A percentile compares a stretch with the other conserved stretches of the same genome.
These are phyloP conservation scores for Ichneumoninae sp. DNA, from an alignment of 2,888 invertebrate genomes.

Conservation along the genomic window DNA sequence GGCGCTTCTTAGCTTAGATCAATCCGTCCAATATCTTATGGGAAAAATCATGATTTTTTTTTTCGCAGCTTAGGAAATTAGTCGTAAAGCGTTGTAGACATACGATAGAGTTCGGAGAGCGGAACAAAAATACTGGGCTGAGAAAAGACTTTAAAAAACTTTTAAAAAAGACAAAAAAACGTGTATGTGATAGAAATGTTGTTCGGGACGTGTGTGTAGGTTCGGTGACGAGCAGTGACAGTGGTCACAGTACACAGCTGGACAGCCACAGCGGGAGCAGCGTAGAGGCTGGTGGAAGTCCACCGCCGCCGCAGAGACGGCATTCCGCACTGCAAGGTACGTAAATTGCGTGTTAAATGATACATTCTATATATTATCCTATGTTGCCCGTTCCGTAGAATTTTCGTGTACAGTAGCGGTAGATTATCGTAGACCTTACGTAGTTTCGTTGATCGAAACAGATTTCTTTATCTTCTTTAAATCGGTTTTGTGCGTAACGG, in stretches of 20 bases:
- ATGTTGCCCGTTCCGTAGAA: conserved; percentile 62
- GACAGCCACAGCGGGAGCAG: conserved; percentile 88
- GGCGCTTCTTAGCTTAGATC: conserved; percentile 20
- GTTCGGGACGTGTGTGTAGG: conserved; percentile 86
- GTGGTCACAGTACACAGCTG: conserved; percentile 93
- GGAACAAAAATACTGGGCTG: conserved; percentile 30
- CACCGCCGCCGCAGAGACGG: conserved; percentile 85
- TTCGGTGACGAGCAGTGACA: conserved; percentile 96
- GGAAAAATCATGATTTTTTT: conserved; percentile 1
- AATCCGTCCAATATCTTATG: not conserved
- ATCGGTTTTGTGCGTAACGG: not conserved
- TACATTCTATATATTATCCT: conserved; percentile 18
- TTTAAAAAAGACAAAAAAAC: conserved; percentile 68
- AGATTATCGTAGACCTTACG: conserved; percentile 57
- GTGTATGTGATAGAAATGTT: conserved; percentile 82
- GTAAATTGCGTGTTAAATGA: conserved; percentile 71
- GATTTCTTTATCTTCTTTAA: not conserved
- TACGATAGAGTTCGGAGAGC: not conserved
- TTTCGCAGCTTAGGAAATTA: conserved; percentile 6
- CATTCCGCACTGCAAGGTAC: conserved; percentile 86
- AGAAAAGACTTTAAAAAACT: not conserved
- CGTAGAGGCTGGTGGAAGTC: conserved; percentile 85
- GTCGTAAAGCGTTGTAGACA: not conserved
- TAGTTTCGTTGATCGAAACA: conserved; percentile 49
- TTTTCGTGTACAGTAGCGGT: conserved; percentile 60